These are phyloP conservation scores for Poecilia wingei DNA, from an alignment of 2,797 vertebrate species.

Conservation along the genomic window DNA sequence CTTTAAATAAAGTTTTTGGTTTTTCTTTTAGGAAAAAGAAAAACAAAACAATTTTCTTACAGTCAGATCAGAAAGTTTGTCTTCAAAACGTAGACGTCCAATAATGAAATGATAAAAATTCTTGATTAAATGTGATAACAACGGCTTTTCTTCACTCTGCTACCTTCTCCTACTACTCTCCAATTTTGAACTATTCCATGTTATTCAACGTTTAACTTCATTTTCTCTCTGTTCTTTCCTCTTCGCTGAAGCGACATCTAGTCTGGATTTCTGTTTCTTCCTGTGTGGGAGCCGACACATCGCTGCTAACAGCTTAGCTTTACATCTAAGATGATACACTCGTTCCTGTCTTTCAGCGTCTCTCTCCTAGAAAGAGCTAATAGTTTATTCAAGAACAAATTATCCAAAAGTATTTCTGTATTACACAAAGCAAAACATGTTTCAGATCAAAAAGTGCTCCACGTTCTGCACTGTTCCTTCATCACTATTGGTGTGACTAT, in stretches of 20 bases:
- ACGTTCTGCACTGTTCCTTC: not conserved
- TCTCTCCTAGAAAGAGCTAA: not conserved
- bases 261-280: not conserved
- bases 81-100: not conserved
- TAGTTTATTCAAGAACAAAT: not conserved
- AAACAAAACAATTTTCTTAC: not conserved
- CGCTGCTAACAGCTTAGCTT: not conserved
- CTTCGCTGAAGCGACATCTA: not conserved
- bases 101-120: not conserved
- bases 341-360: not conserved
- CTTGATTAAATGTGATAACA: not conserved
- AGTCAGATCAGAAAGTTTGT: not conserved
- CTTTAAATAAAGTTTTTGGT: slow-evolving; percentile 19
- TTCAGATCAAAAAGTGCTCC: not conserved
- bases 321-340: not conserved
- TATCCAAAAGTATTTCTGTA: not conserved
- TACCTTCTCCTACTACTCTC: not conserved
- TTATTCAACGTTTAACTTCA: not conserved
- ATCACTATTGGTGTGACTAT: too few species aligned
- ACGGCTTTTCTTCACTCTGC: not conserved
- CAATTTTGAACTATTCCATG: not conserved
- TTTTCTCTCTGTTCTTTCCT: not conserved
- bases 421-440: not conserved
- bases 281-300: not conserved
- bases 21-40: not conserved